Base-by-base conservation (phyloP, 2,797 vertebrate species). In the Siniperca obscura region DNA sequence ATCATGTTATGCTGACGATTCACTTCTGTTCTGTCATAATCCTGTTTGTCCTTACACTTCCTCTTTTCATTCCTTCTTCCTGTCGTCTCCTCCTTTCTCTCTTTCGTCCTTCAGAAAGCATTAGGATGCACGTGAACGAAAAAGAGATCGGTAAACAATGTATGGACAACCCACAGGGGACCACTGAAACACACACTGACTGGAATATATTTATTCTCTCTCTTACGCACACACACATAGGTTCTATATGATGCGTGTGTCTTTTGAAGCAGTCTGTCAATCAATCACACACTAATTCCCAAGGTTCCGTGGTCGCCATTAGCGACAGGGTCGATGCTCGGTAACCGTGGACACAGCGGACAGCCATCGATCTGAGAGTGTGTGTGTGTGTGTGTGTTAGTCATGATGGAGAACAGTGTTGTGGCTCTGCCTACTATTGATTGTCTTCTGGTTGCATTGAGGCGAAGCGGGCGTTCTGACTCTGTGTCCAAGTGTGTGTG, bases 211-310 rank as follows among this genome's bases (percentile, higher is more conserved):
- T 67, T 53, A 76, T 66, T 53, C 53, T 44, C 56, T 27, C 57
- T 16, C 50, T n/a, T 55, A 17, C 56, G 64, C 40, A 62, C 75
- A 56, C 65, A 74, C 80, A 73, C 75, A 70, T 61, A 52, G 21
- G 5, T 30, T 74, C 74, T 81, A 48, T 86, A 79, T 82, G 79
- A 81, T 71, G 75, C n/a, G 57, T 57, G 84, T 76, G 83, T 89
- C 90, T n/a, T 91, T 92, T 88, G 88, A 91, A 86, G 78, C 80
- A 82, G 87, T 87, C 90, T 88, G 93, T 94, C 94, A 93, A 93
- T 95, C 94, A 94, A 92, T 94, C 92, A 91, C 90, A 87, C 83
- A 83, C 92, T 93, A 93, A 92, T 94, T 94, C 93, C 92, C 92
- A 89, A 90, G 91, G 90, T 92, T 93, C 92, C 80, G 83, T 91